Base-by-base conservation (phyloP, 2,797 vertebrate genomes). In the Acestrorhynchus altus region DNA sequence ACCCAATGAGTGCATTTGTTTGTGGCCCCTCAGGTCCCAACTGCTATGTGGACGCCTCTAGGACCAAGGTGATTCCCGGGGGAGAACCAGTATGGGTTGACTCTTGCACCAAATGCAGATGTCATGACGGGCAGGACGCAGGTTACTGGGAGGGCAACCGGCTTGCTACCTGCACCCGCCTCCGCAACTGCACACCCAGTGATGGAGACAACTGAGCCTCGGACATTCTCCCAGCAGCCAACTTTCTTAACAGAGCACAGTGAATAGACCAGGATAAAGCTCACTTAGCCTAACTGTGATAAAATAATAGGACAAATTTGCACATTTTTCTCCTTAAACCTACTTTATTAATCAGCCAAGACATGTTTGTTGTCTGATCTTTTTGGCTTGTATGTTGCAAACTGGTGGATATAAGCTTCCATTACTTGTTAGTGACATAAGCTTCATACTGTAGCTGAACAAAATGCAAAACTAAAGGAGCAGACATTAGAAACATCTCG, bases 91-190 rank as follows among this genome's bases (percentile, higher is more conserved):
- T 94, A 56, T 95, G 94, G 95, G 89, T 95, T 3, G 89, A 94
- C 84, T 92, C 92, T 60, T 96, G 95, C 87, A 95, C 93, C 83
- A 93, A 91, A 83, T 95, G 94, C 49, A 93, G 91, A 0, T 95
- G 95, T 81, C 95, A 95, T 0, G 92, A 94, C 0, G 92, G 94
- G 10, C 93, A 94, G 83, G 95, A 95, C 5, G 93, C 91, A 0
- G 93, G 95, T 46, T 96, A 94, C 87, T 95, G 95, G 94, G 94
- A 95, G 84, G 94, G 94, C 68, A 95, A 96, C 86, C 93, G 93
- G 1, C 84, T 95, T n/a, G 94, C 95, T 70, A 91, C 89, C 78
- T 95, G 94, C 67, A 92, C 93, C 70, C 90, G 85, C 54, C 82
- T 94, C 26, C 91, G 83, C 42, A 91, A 92, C 89, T 96, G 95